Evolutionary conservation across 2,888 invertebrate species (phyloP), one percentile per base, ranked within the genome.

Genomic region (Nomada ferruginata): DNA sequence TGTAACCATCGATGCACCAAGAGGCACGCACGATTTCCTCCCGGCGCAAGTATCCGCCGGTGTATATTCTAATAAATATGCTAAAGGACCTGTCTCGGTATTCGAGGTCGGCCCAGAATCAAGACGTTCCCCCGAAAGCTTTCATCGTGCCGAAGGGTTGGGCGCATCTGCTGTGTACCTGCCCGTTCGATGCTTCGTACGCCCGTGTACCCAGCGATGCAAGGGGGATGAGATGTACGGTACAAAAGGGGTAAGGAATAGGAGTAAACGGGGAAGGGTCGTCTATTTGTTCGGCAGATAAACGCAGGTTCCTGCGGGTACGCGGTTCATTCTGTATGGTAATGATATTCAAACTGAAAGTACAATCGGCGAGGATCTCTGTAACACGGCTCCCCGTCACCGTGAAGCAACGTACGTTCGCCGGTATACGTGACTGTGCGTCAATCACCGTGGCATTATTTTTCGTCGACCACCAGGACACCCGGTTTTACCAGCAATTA

Each of bases 121-220:
- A 88, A 85, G 83, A 88, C 74, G 80, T 82, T 82, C 76, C 77
- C 84, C 82, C 59, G 61, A 52, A 57, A 9, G 63, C 70, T 79
- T 75, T 82, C 68, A 73, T 64, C 72, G 63, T 13, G 0, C 65
- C 72, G 76, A 76, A 76, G 70, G 84, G 80, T 84, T 72, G 11
- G 70, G 59, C 71, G 88, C 87, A 88, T 88, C 87, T 85, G 87
- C 88, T 61, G 66, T 60, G 77, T 88, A 86, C 88, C 88, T 88
- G 88, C 76, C 20, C 65, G 76, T 82, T 88, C 85, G 87, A 88
- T 85, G 80, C 15, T 70, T 82, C 79, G 76, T 50, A 52, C 73
- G 64, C 55, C 74, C 23, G 20, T 36, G 52, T 69, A 36, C 60
- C 20, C 50, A n/a, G 63, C 50, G 64, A 3, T 5, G 7, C 13